Base-by-base conservation (phyloP, 2,113 vertebrate genomes). In the Megaceryle maxima region DNA sequence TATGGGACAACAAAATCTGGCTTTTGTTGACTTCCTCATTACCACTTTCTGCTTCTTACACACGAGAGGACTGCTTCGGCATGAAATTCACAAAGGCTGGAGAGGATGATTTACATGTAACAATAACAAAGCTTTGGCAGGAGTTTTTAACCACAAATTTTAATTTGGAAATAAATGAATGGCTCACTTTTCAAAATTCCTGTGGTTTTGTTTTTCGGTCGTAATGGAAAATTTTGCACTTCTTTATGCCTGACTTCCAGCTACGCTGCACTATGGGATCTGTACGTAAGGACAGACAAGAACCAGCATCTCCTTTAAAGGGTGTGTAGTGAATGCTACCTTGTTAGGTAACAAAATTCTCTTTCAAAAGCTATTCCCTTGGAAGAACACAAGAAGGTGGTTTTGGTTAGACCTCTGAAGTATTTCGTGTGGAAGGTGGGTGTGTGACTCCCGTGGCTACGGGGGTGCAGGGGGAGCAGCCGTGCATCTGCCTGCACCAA, bases 401-500 rank as follows among this genome's bases (percentile, higher is more conserved):
- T 21, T 83, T 75, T 46, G 72, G 55, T 81, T 41, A 90, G 77
- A 28, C 24, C 74, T 26, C 26, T 12, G 67, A 78, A 82, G 83
- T 37, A 21, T 51, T 89, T 75, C 69, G 7, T 56, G 3, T 13
- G 29, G 8, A 16, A 57, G 67, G 78, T 37, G 9, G 44, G 62
- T 33, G 2, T 2, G 22, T 6, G 5, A 9, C 50, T 50, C 13
- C 35, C 1, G 7, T 31, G 11, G 2, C 19, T 12, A 0, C 4
- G 16, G 62, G 63, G 62, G 16, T 31, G 69, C 48, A 2, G 62
- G 26, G 88, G 62, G 59, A 2, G 20, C 69, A 78, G 73, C 3
- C 8, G 0, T 29, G 31, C 5, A 0, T 29, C 50, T 66, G 68
- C 62, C 11, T 1, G 16, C 28, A 16, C 50, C 11, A 0, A 12